Conservation (phyloP, 2,113 vertebrate genomes). For the Cathartes aura region DNA sequence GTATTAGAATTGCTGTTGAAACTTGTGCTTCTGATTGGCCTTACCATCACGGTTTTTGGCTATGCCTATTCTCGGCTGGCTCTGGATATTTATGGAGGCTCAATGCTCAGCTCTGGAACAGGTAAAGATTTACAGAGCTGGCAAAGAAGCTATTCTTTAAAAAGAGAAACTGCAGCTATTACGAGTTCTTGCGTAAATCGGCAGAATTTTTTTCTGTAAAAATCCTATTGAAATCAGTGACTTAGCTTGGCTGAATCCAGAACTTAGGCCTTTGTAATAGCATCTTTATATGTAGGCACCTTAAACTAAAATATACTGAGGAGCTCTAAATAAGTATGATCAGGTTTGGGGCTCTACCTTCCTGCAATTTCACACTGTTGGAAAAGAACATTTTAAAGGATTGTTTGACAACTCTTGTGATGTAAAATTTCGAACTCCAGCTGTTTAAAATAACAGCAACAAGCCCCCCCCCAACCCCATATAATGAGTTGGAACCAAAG, state of each 20-base stretch:
- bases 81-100: conserved; percentile 93
- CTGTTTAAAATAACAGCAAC: neutral
- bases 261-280: neutral
- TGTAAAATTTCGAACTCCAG: neutral
- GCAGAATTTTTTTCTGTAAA: neutral
- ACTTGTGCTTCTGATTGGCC: conserved; percentile 89
- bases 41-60: conserved; percentile 92
- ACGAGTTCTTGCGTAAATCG: neutral
- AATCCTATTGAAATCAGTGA: neutral
- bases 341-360: neutral
- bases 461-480: neutral
- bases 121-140: conserved; percentile 55
- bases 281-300: neutral
- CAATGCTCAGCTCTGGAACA: conserved; percentile 88
- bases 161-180: neutral
- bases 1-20: conserved; percentile 92
- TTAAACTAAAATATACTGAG: neutral
- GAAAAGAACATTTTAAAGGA: neutral
- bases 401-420: neutral
- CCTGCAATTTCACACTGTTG: neutral
- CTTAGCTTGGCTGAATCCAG: neutral
- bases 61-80: conserved; percentile 93
- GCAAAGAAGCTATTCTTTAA: neutral
- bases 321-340: neutral
- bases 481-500: neutral